These are phyloP conservation scores for Podarcis cretensis DNA, from an alignment of 2,113 vertebrate species.

Conservation along the genomic window DNA sequence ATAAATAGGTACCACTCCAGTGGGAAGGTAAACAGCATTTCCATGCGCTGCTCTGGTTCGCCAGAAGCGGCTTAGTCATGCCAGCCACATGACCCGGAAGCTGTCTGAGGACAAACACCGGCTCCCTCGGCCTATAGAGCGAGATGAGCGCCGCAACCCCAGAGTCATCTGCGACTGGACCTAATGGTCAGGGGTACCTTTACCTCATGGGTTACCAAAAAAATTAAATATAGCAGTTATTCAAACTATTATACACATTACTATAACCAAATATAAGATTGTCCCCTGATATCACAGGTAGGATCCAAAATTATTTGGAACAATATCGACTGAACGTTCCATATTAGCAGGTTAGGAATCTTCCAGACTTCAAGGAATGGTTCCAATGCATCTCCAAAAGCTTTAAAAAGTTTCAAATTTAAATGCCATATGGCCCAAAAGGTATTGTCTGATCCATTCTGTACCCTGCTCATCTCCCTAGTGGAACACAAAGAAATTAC, in stretches of 20 bases:
- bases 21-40: no score
- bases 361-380: not conserved
- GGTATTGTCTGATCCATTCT: not conserved
- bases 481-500: not conserved
- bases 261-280: not conserved
- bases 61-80: no score
- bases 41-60: no score
- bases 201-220: fast-evolving
- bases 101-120: no score
- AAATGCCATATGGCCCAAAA: not conserved
- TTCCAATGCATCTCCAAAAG: not conserved
- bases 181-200: no score
- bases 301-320: not conserved
- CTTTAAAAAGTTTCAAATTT: not conserved
- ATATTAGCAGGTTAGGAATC: not conserved
- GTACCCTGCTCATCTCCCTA: not conserved
- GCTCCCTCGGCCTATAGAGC: no score
- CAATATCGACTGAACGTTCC: not conserved
- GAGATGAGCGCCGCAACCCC: no score
- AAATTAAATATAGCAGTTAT: not conserved
- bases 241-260: not conserved
- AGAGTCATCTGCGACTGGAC: no score
- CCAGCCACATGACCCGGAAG: no score
- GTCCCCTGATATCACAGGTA: not conserved
- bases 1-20: no score